Percentiles rank a stretch among this genome's conserved stretches.
Evolutionary conservation across 2,888 invertebrate species (phyloP).

Genomic region (Lochmaea crataegi): DNA sequence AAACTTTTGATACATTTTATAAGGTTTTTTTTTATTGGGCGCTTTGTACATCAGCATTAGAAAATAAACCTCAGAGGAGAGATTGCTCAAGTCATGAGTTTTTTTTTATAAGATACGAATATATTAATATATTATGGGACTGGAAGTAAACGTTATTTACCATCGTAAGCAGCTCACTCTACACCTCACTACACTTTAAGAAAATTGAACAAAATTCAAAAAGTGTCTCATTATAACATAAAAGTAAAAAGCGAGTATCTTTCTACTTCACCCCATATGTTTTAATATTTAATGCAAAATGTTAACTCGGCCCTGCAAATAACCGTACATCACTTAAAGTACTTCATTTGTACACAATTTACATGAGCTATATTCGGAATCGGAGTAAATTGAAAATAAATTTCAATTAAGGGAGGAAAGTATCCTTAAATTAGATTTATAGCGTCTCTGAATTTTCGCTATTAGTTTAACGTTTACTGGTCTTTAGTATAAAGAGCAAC

Average conservation of each 20-base stretch:
- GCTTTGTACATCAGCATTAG: too few relatives aligned
- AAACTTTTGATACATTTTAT: too few relatives aligned
- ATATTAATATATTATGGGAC: too few relatives aligned
- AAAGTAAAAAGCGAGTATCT: not conserved
- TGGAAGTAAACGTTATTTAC: too few relatives aligned
- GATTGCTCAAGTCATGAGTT: too few relatives aligned
- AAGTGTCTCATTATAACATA: not conserved
- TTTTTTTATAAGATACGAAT: too few relatives aligned
- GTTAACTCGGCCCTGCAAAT: not conserved
- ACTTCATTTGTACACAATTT: slow-evolving; percentile 8
- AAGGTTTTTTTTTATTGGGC: too few relatives aligned
- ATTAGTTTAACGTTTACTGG: not conserved
- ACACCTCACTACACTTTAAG: not conserved
- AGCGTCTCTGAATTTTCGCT: not conserved
- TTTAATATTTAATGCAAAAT: not conserved
- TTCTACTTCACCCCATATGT: not conserved
- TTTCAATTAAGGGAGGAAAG: slow-evolving; percentile 2
- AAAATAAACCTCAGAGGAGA: too few relatives aligned
- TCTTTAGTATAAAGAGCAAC: not conserved
- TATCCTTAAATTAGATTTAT: slow-evolving; percentile 10
- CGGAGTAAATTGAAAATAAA: slow-evolving; percentile 2
- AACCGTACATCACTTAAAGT: slow-evolving; percentile 2
- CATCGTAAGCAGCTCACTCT: too few relatives aligned
- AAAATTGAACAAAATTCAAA: not conserved
- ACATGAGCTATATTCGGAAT: slow-evolving; percentile 4